Conservation (phyloP, 2,113 vertebrate genomes). For the Coryphaenoides rupestris region DNA sequence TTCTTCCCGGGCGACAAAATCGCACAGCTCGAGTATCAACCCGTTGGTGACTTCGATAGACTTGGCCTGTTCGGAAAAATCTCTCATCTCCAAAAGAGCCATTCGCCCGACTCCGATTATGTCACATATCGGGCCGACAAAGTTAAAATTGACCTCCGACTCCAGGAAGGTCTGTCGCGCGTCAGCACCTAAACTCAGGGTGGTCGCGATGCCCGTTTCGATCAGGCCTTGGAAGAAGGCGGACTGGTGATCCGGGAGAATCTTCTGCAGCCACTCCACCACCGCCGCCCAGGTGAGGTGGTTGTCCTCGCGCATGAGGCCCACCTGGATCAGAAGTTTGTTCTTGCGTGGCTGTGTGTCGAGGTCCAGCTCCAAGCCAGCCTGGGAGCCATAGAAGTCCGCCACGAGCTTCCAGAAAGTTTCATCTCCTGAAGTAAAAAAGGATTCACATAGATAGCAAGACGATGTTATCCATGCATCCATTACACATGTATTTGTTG, state of each 20-base stretch:
- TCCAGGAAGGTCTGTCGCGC: constrained; percentile 61
- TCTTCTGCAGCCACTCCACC: constrained; percentile 67
- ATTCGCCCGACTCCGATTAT: constrained; percentile 68
- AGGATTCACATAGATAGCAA: constrained; percentile 6
- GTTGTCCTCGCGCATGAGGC: constrained; percentile 71
- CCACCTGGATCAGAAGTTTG: constrained; percentile 70
- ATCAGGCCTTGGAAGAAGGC: constrained; percentile 71
- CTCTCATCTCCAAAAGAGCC: constrained; percentile 68
- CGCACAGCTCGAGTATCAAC: constrained; percentile 68
- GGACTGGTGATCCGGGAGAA: constrained; percentile 58
- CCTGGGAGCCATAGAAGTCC: constrained; percentile 69
- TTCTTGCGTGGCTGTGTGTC: constrained; percentile 58
- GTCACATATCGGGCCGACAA: constrained; percentile 75
- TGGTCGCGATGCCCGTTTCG: constrained; percentile 63
- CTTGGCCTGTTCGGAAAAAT: constrained; percentile 68
- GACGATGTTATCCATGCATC: neutral
- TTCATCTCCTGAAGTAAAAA: constrained; percentile 64
- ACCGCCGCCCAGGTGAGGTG: constrained; percentile 62
- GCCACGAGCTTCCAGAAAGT: constrained; percentile 67
- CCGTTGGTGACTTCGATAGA: constrained; percentile 70
- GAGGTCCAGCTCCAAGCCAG: constrained; percentile 59
- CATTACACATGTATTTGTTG: neutral
- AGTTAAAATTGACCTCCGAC: constrained; percentile 69
- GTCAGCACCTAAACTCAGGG: constrained; percentile 56
- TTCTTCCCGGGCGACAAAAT: constrained; percentile 66